Percentiles rank a stretch among this genome's conserved stretches.
These are phyloP conservation scores for Troilus luridus DNA, from an alignment of 2,888 invertebrate genomes.

Conservation along the genomic window DNA sequence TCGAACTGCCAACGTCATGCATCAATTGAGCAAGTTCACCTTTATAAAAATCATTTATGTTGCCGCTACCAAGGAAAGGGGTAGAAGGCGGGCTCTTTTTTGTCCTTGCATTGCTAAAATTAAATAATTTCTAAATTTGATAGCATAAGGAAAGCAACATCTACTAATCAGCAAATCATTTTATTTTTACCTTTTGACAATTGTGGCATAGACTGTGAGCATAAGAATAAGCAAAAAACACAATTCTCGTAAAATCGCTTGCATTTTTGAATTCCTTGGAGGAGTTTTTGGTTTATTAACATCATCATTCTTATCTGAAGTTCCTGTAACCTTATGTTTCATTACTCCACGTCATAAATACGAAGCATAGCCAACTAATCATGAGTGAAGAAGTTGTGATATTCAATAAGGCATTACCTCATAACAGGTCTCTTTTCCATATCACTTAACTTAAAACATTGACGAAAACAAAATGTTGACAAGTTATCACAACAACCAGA, in stretches of 20 bases:
- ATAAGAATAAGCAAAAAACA: conserved; percentile 77
- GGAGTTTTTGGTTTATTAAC: conserved; percentile 63
- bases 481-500: conserved; percentile 16
- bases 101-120: conserved; percentile 74
- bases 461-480: conserved; percentile 6
- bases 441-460: neutral
- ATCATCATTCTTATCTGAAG: conserved; percentile 63
- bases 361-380: conserved; percentile 47
- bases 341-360: conserved; percentile 65
- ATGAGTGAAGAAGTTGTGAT: neutral
- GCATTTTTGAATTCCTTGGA: conserved; percentile 70
- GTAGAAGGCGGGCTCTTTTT: conserved; percentile 75
- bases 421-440: neutral
- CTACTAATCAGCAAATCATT: neutral
- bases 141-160: neutral
- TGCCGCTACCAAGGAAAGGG: conserved; percentile 81
- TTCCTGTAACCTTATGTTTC: conserved; percentile 62
- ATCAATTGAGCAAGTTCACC: conserved; percentile 81
- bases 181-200: conserved; percentile 79
- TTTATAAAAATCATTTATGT: conserved; percentile 83
- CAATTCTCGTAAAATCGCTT: conserved; percentile 77
- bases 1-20: conserved; percentile 75
- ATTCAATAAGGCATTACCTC: neutral
- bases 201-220: conserved; percentile 79
- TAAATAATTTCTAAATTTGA: neutral